Conservation (phyloP, 2,113 vertebrate genomes). For the Oreochromis aureus region DNA sequence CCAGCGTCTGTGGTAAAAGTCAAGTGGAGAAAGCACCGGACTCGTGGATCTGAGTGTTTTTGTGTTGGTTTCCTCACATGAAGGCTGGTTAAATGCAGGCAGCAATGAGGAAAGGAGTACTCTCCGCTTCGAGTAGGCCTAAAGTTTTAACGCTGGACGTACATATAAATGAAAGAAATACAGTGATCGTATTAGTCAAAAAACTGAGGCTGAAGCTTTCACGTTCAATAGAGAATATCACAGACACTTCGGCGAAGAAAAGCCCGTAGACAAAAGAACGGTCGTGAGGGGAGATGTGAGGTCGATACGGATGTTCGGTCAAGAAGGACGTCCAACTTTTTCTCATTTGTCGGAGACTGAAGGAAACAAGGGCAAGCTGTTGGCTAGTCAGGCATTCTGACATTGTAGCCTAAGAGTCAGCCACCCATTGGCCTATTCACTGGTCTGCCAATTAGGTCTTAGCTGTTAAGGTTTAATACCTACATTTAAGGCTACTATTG, state of each 20-base stretch:
- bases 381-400: constrained; percentile 47
- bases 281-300: constrained; percentile 24
- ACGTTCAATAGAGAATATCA: background rate
- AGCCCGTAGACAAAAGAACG: constrained; percentile 37
- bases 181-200: background rate
- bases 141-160: background rate
- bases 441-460: constrained; percentile 66
- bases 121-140: background rate
- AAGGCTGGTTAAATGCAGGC: constrained; percentile 5
- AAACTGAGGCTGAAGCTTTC: background rate
- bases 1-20: background rate
- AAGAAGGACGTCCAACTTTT: constrained; percentile 43
- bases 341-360: constrained; percentile 55
- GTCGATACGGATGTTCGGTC: constrained; percentile 58
- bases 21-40: background rate
- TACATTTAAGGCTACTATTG: constrained; percentile 70
- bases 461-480: constrained; percentile 71
- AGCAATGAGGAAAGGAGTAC: background rate
- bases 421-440: constrained; percentile 54
- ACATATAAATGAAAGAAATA: constrained; percentile 4
- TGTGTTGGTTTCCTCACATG: constrained; percentile 29
- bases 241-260: background rate
- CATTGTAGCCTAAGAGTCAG: constrained; percentile 47
- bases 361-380: constrained; percentile 29
- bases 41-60: constrained; percentile 8